Conservation (phyloP, 2,113 vertebrate genomes). For the Platysternon megacephalum region DNA sequence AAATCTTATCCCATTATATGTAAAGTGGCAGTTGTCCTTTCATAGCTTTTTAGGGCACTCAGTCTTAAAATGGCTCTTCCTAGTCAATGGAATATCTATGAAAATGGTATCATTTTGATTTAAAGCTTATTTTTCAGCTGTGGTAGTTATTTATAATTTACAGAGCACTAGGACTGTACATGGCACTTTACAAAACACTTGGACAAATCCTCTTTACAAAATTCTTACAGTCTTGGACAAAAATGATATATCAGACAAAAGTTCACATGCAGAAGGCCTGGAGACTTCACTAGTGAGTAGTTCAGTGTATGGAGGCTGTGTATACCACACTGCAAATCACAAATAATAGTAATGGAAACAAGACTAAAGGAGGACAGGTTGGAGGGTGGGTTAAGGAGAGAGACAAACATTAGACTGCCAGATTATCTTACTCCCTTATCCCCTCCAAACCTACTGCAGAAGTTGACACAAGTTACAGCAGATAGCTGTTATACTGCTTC, state of each 20-base stretch:
- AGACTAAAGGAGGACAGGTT: not conserved
- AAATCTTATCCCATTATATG: not conserved
- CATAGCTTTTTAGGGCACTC: not conserved
- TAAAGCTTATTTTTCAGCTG: not conserved
- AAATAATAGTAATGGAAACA: not conserved
- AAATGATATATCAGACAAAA: not conserved
- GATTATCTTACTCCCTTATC: not conserved
- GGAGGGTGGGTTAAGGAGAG: not conserved
- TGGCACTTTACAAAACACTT: not conserved
- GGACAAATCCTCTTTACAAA: not conserved
- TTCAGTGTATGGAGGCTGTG: not conserved
- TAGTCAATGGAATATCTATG: not conserved
- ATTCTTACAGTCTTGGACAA: not conserved
- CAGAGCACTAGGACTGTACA: not conserved
- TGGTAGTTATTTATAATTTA: not conserved
- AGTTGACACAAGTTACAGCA: not conserved
- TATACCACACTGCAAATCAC: not conserved
- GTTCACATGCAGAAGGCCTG: not conserved
- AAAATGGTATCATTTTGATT: not conserved
- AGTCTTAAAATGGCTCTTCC: not conserved
- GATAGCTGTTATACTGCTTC: not conserved
- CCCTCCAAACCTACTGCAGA: not conserved
- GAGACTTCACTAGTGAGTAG: not conserved
- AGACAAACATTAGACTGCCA: not conserved
- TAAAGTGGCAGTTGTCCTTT: not conserved